These are phyloP conservation scores for Lasioglossum albipes DNA, from an alignment of 1,140 invertebrate genomes.

Conservation along the genomic window DNA sequence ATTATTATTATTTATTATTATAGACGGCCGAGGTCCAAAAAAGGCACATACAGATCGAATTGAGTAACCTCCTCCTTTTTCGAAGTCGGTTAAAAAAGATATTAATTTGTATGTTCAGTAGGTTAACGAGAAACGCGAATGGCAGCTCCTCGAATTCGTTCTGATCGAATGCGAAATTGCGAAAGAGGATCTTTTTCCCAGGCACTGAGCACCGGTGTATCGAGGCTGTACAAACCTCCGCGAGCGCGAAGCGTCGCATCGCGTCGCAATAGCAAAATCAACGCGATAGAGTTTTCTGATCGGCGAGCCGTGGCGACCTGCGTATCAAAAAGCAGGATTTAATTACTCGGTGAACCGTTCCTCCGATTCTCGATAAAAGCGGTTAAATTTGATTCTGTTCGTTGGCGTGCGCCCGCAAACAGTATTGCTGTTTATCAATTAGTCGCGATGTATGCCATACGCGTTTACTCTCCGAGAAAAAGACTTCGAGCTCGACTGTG, in stretches of 20 bases:
- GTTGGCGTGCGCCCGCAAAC: background rate
- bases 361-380: conserved; percentile 50
- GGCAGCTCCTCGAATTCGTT: no score
- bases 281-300: conserved; percentile 45
- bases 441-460: conserved; percentile 28
- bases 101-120: no score
- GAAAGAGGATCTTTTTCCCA: background rate
- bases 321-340: conserved; percentile 55
- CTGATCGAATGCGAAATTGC: no score
- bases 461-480: conserved; percentile 27
- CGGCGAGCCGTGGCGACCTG: conserved; percentile 8
- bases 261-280: background rate
- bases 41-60: no score
- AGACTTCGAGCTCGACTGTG: conserved; percentile 3
- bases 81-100: no score
- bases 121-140: no score
- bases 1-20: no score
- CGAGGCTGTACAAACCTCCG: background rate
- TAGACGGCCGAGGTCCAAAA: no score
- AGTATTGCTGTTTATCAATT: conserved; percentile 47
- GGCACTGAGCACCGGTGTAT: background rate
- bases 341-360: conserved; percentile 48
- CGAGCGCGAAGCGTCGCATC: no score
- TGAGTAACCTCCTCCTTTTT: no score
- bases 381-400: conserved; percentile 10